These are phyloP conservation scores for Sphaerophoria rueppellii DNA, from an alignment of 2,888 invertebrate genomes.

Conservation along the genomic window DNA sequence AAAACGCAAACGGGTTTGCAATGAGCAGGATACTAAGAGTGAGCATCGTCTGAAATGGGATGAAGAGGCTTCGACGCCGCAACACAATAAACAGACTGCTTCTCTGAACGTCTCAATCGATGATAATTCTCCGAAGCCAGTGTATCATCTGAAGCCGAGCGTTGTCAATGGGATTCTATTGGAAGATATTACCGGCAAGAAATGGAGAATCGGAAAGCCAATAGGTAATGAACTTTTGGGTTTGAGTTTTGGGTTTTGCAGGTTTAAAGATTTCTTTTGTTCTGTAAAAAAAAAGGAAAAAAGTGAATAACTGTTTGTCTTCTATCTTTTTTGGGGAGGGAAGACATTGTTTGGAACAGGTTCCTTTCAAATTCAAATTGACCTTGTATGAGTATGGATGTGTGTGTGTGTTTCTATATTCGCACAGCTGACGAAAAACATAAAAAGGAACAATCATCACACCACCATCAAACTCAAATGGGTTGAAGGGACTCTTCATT, in stretches of 20 bases:
- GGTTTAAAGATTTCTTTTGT: background rate
- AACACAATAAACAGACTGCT: slow-evolving; percentile 20
- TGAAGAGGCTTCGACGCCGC: slow-evolving; percentile 20
- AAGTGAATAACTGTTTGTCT: too few species aligned
- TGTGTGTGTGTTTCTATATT: too few species aligned
- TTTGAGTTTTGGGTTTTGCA: too few species aligned
- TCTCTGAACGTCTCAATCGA: slow-evolving; percentile 50
- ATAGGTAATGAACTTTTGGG: slow-evolving; percentile 87
- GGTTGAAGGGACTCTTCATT: too few species aligned
- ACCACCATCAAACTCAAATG: too few species aligned
- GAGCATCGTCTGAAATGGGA: slow-evolving; percentile 32
- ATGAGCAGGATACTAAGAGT: slow-evolving; percentile 43
- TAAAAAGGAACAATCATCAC: too few species aligned
- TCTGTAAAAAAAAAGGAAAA: too few species aligned
- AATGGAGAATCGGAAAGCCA: slow-evolving; percentile 93
- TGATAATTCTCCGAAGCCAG: slow-evolving; percentile 80
- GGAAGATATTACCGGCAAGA: slow-evolving; percentile 90
- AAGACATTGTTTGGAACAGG: too few species aligned
- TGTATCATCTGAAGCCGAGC: slow-evolving; percentile 83
- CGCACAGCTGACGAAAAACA: too few species aligned
- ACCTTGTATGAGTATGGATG: too few species aligned
- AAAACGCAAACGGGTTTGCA: slow-evolving; percentile 77
- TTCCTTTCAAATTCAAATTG: too few species aligned
- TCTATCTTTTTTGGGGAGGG: too few species aligned
- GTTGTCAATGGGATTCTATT: slow-evolving; percentile 88